A percentile compares a stretch with the other conserved stretches of the same genome.
These are phyloP conservation scores for Sigmodon hispidus DNA, from an alignment of 2,113 vertebrate species.

Conservation along the genomic window DNA sequence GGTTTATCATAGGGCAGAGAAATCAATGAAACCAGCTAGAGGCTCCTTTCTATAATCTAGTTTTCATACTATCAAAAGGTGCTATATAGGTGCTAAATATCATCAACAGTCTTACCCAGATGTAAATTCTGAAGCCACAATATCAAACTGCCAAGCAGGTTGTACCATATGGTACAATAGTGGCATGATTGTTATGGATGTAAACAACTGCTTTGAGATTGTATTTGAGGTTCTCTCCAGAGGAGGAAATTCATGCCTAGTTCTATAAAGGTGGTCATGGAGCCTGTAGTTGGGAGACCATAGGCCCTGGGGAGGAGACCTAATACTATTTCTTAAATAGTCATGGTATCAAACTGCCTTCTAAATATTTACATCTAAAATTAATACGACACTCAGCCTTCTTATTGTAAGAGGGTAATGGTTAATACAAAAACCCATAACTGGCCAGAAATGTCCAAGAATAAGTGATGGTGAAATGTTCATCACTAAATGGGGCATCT, in stretches of 20 bases:
- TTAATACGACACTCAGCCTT: not conserved
- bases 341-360: not conserved
- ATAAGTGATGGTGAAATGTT: not conserved
- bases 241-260: not conserved
- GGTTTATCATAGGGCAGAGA: not conserved
- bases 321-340: not conserved
- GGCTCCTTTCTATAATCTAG: not conserved
- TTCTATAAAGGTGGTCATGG: not conserved
- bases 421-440: not conserved
- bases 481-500: not conserved
- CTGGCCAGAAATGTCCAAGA: not conserved
- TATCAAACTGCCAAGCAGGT: not conserved
- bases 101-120: not conserved
- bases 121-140: not conserved
- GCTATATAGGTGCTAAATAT: not conserved
- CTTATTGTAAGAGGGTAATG: not conserved
- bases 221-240: not conserved
- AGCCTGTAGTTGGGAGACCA: not conserved
- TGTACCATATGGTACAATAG: not conserved
- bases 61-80: not conserved
- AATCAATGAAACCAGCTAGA: not conserved
- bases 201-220: not conserved
- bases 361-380: not conserved
- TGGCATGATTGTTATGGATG: not conserved
- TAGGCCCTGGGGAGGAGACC: too few species aligned